Evolutionary conservation across 2,797 vertebrate species (phyloP).

Genomic region (Tympanoctomys barrerae): DNA sequence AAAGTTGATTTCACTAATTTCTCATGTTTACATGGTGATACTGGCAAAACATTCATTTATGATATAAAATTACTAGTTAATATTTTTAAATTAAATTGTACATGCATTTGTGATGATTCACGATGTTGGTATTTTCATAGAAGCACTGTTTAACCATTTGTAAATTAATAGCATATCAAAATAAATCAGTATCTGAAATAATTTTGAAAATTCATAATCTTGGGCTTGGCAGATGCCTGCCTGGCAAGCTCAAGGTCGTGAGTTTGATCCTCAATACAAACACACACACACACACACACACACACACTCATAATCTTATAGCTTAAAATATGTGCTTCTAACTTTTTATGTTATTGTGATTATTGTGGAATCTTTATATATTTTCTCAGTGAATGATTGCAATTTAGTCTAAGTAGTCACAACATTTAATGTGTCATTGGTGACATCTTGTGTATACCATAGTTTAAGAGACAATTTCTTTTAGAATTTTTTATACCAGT

Average conservation of each 20-base stretch:
- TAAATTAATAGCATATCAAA: background rate
- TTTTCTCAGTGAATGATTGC: background rate
- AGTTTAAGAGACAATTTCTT: background rate
- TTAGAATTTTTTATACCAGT: background rate
- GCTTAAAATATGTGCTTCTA: background rate
- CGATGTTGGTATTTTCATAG: background rate
- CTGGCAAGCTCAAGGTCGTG: too few species aligned
- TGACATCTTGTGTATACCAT: background rate
- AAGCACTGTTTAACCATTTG: background rate
- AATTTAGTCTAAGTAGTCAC: background rate
- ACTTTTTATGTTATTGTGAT: background rate
- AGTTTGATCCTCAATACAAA: too few species aligned
- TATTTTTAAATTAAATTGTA: background rate
- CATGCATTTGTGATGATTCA: background rate
- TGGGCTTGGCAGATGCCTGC: too few species aligned
- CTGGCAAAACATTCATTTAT: background rate
- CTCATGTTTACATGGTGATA: background rate
- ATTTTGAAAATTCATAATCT: background rate
- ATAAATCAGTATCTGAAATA: constrained; percentile 6
- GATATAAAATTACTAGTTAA: background rate
- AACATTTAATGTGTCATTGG: background rate
- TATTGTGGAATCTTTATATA: background rate
- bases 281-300: too few species aligned
- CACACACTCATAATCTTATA: background rate
- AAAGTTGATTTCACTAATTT: background rate